These are phyloP conservation scores for Pantelozetes paolii DNA, from an alignment of 2,888 invertebrate genomes.

Conservation along the genomic window DNA sequence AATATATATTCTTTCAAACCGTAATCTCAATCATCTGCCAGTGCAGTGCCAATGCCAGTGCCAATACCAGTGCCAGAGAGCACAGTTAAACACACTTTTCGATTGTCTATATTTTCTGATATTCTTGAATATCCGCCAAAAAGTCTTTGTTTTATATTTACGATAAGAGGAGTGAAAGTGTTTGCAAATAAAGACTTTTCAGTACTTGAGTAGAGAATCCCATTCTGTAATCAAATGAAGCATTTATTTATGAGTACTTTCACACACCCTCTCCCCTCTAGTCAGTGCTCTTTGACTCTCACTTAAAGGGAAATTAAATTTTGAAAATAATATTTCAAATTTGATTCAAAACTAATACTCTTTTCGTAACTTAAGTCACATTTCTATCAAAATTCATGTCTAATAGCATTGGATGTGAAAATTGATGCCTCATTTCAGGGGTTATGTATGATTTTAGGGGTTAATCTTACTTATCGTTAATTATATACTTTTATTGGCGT, in stretches of 20 bases:
- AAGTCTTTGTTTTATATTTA: not conserved
- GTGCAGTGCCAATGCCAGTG: not conserved
- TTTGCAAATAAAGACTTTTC: constrained; percentile 7
- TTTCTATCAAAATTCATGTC: not conserved
- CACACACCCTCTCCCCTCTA: no score
- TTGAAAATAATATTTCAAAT: not conserved
- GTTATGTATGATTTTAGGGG: not conserved
- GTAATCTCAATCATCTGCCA: no score
- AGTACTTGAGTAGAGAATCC: no score
- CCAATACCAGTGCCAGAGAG: not conserved
- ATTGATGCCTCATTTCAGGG: not conserved
- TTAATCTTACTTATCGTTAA: not conserved
- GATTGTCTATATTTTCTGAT: no score
- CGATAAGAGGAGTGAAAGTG: not conserved
- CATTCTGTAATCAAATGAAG: not conserved
- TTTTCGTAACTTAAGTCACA: no score
- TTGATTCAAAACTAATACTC: not conserved
- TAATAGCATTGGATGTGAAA: not conserved
- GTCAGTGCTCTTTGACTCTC: not conserved
- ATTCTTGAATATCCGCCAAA: no score
- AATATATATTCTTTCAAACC: no score
- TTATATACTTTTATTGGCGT: not conserved
- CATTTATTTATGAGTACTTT: not conserved
- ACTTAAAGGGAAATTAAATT: not conserved
- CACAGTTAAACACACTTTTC: not conserved